phyloP scores from a whole-genome alignment of 2,888 invertebrate species.

The Campopleginae sp. region DNA sequence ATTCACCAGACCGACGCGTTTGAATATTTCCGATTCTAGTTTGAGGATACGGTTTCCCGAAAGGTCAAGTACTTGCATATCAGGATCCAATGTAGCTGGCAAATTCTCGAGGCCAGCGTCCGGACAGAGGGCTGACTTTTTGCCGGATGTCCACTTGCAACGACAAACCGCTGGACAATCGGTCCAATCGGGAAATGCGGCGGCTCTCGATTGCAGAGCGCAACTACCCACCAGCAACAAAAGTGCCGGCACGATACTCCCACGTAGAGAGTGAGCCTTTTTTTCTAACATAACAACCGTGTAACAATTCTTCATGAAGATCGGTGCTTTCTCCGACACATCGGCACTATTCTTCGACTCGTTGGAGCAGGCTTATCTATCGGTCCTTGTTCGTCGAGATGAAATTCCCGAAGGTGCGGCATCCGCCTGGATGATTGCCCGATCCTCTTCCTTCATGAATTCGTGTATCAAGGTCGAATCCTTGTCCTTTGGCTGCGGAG shows the following conservation, averaged over 20 bases:
- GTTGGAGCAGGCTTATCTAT: background rate
- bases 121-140: slow-evolving; percentile 94
- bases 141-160: slow-evolving; percentile 97
- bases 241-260: slow-evolving; percentile 79
- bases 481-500: slow-evolving; percentile 30
- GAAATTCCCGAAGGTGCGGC: slow-evolving; percentile 10
- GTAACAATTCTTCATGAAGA: slow-evolving; percentile 40
- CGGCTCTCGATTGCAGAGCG: slow-evolving; percentile 80
- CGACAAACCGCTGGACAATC: slow-evolving; percentile 94
- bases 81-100: slow-evolving; percentile 89
- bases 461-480: slow-evolving; percentile 33
- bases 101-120: slow-evolving; percentile 92
- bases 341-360: background rate
- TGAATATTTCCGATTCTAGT: slow-evolving; percentile 92
- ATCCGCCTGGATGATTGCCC: background rate
- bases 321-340: background rate
- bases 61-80: slow-evolving; percentile 94
- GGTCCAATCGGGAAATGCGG: slow-evolving; percentile 92
- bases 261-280: slow-evolving; percentile 79
- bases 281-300: slow-evolving; percentile 74
- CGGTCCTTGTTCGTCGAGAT: background rate
- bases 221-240: slow-evolving; percentile 78
- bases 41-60: slow-evolving; percentile 92
- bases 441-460: slow-evolving; percentile 16
- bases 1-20: slow-evolving; percentile 91